A percentile compares a stretch with the other conserved stretches of the same genome.
Conservation (phyloP, 1,140 invertebrate genomes). For the Drosophila murphyi region DNA sequence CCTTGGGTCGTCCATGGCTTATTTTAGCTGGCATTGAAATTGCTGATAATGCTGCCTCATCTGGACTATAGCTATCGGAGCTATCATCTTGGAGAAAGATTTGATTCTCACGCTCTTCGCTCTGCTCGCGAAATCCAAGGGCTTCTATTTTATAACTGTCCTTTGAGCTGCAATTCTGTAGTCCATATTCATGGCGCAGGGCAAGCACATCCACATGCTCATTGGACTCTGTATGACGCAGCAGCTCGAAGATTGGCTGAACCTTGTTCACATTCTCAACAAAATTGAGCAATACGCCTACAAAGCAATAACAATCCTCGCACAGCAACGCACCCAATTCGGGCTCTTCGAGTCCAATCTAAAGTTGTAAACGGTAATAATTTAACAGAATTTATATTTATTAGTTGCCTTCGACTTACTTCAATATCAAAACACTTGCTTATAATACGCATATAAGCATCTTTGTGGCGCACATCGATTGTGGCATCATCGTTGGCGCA, state of each 20-base stretch:
- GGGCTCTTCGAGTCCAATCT: constrained; percentile 61
- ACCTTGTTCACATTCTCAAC: constrained; percentile 59
- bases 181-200: constrained; percentile 50
- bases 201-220: constrained; percentile 37
- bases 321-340: constrained; percentile 57
- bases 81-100: not conserved
- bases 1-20: constrained; percentile 48
- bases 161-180: not conserved
- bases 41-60: not conserved
- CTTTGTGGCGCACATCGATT: constrained; percentile 32
- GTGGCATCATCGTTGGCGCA: constrained; percentile 50
- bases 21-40: not conserved
- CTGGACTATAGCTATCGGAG: not conserved
- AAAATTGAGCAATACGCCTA: constrained; percentile 43
- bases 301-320: constrained; percentile 40
- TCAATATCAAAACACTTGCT: constrained; percentile 67
- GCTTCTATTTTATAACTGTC: not conserved
- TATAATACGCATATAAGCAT: constrained; percentile 43
- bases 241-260: constrained; percentile 63
- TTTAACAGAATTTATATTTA: not conserved
- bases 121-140: not conserved
- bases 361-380: not conserved
- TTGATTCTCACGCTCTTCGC: not conserved
- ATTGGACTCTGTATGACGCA: constrained; percentile 52
- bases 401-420: constrained; percentile 20